Evolutionary conservation across 2,113 vertebrate genomes (phyloP), one percentile per base, ranked within the genome.

Genomic region (Pyrgilauda ruficollis): DNA sequence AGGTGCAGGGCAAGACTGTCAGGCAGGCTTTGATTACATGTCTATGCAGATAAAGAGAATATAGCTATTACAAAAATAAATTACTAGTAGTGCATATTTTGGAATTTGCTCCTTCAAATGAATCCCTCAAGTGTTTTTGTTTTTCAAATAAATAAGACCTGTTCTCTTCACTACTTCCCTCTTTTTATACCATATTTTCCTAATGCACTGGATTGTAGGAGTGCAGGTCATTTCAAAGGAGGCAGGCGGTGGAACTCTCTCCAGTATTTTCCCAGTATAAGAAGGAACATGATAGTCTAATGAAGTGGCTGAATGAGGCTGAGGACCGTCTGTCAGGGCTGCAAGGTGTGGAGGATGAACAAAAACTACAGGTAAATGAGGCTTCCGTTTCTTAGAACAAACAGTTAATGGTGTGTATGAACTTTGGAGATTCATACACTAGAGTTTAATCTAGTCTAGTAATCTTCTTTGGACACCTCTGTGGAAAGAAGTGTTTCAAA

Each of bases 281-380:
- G 67, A 94, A 92, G 61, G 96, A 97, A 31, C 92, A 97, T 52
- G 91, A 95, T 80, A 95, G 30, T 94, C 97, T 96, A 66, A 86
- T 97, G 69, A 96, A 93, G 33, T 98, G 98, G 97, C 96, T 97
- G 90, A 98, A 98, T 90, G 98, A 98, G 61, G 96, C 95, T 66
- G 95, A 97, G 66, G 69, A 56, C 23, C 67, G 8, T 61, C 69
- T 97, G 41, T 95, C 97, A 85, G 97, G 96, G 39, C 76, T 90
- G 56, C 97, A 95, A 66, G 87, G 91, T 86, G 92, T 80, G n/a
- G 96, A 97, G 53, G 96, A 95, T 73, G 95, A 97, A 39, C 85
- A 96, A 68, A 97, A 95, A 20, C 47, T 94, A 47, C 93, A 97
- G 96, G 97, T 98, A 96, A 90, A 78, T 37, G 13, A 67, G 46